These are phyloP conservation scores for Harpalus rubripes DNA, from an alignment of 2,888 invertebrate genomes.

Conservation along the genomic window DNA sequence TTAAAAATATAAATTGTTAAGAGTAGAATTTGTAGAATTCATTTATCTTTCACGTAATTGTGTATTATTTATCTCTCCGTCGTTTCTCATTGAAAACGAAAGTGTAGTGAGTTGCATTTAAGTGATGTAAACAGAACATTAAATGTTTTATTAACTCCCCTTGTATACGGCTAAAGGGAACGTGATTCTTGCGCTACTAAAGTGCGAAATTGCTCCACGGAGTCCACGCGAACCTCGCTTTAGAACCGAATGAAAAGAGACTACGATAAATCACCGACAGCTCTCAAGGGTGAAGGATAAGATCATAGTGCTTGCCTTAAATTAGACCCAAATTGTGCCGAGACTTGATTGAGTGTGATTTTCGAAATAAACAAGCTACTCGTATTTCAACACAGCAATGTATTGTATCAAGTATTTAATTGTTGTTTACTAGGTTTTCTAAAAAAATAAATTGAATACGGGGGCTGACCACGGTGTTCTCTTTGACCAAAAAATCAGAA, in stretches of 20 bases:
- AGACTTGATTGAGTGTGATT: background rate
- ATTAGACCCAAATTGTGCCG: background rate
- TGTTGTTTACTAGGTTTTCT: no score
- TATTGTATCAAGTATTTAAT: no score
- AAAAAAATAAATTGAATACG: no score
- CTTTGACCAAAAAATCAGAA: no score
- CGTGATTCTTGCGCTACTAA: background rate
- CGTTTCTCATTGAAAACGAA: background rate
- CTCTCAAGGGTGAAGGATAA: background rate
- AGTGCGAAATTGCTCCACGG: background rate
- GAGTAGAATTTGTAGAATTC: no score
- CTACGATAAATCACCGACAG: background rate
- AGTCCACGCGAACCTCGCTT: background rate
- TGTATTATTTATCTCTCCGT: background rate
- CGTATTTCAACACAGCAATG: no score
- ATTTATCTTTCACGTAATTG: background rate
- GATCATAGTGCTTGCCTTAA: background rate
- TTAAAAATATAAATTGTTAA: no score
- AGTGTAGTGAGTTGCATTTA: background rate
- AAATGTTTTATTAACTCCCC: background rate
- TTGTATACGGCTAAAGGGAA: background rate
- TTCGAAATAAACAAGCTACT: background rate
- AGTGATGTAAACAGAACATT: slow-evolving; percentile 6
- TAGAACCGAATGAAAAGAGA: background rate
- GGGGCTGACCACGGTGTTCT: no score